phyloP scores from a whole-genome alignment of 2,888 invertebrate genomes.

The Epicampocera succincta region DNA sequence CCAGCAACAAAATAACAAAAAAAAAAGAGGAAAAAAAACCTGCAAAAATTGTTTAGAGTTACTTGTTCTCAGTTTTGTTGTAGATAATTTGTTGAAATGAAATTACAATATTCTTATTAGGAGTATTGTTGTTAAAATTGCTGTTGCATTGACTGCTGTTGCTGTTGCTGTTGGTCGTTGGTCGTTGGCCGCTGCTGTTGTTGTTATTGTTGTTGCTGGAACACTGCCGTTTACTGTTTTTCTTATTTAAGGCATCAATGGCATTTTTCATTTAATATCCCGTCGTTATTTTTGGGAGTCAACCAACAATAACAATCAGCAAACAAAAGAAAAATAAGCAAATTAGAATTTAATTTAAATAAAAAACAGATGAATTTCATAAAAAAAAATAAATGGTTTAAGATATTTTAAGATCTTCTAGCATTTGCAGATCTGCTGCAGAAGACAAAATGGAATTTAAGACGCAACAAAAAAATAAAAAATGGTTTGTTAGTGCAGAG shows the following conservation, averaged over 20 bases:
- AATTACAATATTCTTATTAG: slow-evolving; percentile 68
- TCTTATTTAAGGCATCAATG: slow-evolving; percentile 43
- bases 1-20: not conserved
- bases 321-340: slow-evolving; percentile 32
- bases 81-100: slow-evolving; percentile 70
- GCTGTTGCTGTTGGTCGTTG: not conserved
- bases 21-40: slow-evolving; percentile 19
- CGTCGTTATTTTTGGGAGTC: slow-evolving; percentile 41
- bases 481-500: no score
- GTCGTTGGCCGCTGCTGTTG: not conserved
- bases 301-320: slow-evolving; percentile 31
- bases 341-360: slow-evolving; percentile 41
- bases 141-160: slow-evolving; percentile 17
- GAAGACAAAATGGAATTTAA: no score
- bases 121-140: slow-evolving; percentile 43
- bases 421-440: no score
- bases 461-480: no score
- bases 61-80: slow-evolving; percentile 66
- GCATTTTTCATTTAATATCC: slow-evolving; percentile 51
- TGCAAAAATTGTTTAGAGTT: slow-evolving; percentile 43
- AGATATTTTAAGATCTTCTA: not conserved
- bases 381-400: slow-evolving; percentile 8
- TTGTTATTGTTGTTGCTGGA: slow-evolving; percentile 8
- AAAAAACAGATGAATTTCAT: slow-evolving; percentile 12
- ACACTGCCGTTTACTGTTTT: slow-evolving; percentile 24